Base-by-base conservation (phyloP, 2,888 invertebrate species). In the Matsumyia berberina region DNA sequence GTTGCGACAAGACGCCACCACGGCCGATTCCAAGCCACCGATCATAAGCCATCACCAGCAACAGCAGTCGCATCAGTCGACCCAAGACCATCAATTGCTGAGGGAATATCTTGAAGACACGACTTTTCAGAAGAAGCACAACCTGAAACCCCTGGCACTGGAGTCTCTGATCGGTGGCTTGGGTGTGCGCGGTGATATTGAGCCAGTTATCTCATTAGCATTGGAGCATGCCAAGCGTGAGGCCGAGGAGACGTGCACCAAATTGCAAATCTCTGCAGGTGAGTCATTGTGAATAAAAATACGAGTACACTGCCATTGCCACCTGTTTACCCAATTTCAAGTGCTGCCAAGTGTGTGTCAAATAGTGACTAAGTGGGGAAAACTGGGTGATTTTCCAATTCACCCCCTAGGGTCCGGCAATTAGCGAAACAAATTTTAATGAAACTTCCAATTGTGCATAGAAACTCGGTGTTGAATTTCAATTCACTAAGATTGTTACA, bases 181-280 rank as follows among this genome's bases (percentile, higher is more conserved):
- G 87, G 93, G 93, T 80, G 94, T 94, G 62, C 94, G 95, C 62
- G 96, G 95, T 88, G 95, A 95, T 88, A 96, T 97, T 87, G 97
- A 96, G 90, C 95, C 96, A 12, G 96, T 97, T 37, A 93, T 97
- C 66, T 96, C 95, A 82, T 93, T 97, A 92, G 97, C 97, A 31
- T 96, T 97, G 88, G 96, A 97, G 90, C 96, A 97, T 91, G 95
- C 96, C 87, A 95, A 95, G 88, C 95, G 96, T 89, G 97, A 97
- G 90, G 96, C 97, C 64, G 96, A 96, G 91, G 95, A 94, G 89
- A 96, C 97, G 8, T 97, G 97, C 92, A 94, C 95, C 67, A 95
- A 96, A 88, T 94, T 97, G 89, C 96, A 96, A 92, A 97, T 97
- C 92, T 96, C 97, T 91, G 95, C 96, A 92, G 97, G 97, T 97